phyloP scores from a whole-genome alignment of 2,797 vertebrate genomes.

The Periophthalmus magnuspinnatus region DNA sequence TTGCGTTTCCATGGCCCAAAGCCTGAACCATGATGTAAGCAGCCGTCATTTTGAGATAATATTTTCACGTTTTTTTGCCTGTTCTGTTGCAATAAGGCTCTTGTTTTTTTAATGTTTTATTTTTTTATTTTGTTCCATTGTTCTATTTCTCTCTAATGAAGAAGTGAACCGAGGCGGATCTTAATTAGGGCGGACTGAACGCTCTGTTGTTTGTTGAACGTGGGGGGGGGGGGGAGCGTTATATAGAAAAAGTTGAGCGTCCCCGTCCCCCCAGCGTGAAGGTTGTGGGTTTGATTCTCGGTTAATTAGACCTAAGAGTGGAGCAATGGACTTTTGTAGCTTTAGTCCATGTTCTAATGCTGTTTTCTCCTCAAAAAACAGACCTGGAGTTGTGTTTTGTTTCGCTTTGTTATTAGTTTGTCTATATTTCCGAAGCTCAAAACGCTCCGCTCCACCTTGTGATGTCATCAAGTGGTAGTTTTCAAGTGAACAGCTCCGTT shows the following conservation, averaged over 20 bases:
- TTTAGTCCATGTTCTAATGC: too few relatives aligned
- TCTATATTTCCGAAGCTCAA: too few relatives aligned
- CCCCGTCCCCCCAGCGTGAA: too few relatives aligned
- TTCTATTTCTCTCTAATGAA: constrained; percentile 47
- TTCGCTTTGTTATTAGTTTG: too few relatives aligned
- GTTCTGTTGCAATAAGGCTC: constrained; percentile 2
- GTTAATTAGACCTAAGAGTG: not conserved
- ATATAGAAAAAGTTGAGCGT: not conserved
- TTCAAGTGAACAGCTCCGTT: too few relatives aligned
- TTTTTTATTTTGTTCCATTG: constrained; percentile 17
- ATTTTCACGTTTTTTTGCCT: constrained; percentile 59
- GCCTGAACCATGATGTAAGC: constrained; percentile 78
- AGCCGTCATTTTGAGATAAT: constrained; percentile 63
- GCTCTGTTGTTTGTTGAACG: not conserved
- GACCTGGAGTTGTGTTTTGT: too few relatives aligned
- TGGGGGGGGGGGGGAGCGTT: not conserved
- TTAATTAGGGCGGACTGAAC: constrained; percentile 9
- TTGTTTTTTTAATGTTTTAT: too few relatives aligned
- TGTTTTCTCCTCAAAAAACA: too few relatives aligned
- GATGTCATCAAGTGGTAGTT: too few relatives aligned
- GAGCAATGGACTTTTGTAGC: too few relatives aligned
- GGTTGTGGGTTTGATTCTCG: not conserved
- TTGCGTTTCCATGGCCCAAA: constrained; percentile 70
- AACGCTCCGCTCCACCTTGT: too few relatives aligned
- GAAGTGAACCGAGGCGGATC: constrained; percentile 51